Base-by-base conservation (phyloP, 2,113 vertebrate species). In the Lasiurus borealis region DNA sequence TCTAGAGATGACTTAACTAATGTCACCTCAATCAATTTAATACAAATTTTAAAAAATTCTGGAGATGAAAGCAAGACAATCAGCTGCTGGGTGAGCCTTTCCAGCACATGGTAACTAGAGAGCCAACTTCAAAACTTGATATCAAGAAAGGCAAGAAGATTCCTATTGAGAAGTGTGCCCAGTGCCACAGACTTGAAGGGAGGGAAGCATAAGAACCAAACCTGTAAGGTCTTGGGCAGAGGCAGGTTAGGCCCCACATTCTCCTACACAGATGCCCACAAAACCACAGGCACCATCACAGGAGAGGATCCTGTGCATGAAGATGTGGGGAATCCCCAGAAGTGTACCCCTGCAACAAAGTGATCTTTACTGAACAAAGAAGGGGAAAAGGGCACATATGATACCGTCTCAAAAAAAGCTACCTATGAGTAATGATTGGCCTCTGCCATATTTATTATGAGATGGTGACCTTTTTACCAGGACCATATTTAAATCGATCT, bases 261-360 rank as follows among this genome's bases (percentile, higher is more conserved):
- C 96, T 97, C 97, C 80, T 98, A 98, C 84, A 99, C 98, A 1
- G 98, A 98, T 25, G 98, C 98, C 81, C 98, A 98, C 95, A 98
- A 99, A 97, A 98, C 95, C 95, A 99, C 98, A 98, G 98, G 98
- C 98, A 98, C 93, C 97, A 29, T 73, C 19, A 46, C 78, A 25
- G 2, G 44, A 5, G 31, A 77, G 50, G 25, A 7, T 48, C 6
- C 59, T 59, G 57, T n/a, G 57, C 31, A 13, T 40, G 27, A 54
- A 5, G 64, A 13, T 48, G 52, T 84, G 48, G 27, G 23, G 46
- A 29, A 44, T 21, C 99, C 99, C 21, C 98, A 99, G 97, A 98
- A 99, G 95, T 99, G 98, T 96, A 98, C 99, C 95, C 98, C 98
- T 21, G 98, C 98, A 64, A 99, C 98, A 98, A 98, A 96, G 99